These are phyloP conservation scores for Ibycter americanus DNA, from an alignment of 2,797 vertebrate genomes.

Conservation along the genomic window DNA sequence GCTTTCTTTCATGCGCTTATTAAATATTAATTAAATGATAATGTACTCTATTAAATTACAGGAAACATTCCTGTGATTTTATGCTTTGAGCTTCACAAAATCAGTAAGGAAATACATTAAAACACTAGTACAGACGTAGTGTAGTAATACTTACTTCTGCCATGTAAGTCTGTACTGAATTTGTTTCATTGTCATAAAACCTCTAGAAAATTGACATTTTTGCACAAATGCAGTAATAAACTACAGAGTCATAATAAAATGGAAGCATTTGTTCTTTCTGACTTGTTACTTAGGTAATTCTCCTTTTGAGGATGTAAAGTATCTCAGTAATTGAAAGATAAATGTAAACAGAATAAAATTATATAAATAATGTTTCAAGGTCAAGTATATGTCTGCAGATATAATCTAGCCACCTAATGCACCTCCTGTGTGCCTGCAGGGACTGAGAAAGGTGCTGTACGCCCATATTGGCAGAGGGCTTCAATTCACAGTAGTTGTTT, in stretches of 20 bases:
- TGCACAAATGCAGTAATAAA: background rate
- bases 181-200: background rate
- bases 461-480: background rate
- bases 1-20: conserved; percentile 24
- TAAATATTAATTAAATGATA: conserved; percentile 47
- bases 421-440: background rate
- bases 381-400: background rate
- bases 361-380: background rate
- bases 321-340: background rate
- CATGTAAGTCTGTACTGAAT: background rate
- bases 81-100: conserved; percentile 19
- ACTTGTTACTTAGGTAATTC: background rate
- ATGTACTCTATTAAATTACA: conserved; percentile 32
- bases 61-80: conserved; percentile 12
- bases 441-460: background rate
- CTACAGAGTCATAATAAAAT: background rate
- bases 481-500: background rate
- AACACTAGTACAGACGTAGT: background rate
- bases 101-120: conserved; percentile 1
- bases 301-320: background rate
- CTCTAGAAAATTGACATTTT: background rate
- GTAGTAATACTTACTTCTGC: background rate
- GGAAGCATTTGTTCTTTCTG: background rate
- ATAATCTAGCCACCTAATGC: background rate
- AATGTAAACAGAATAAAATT: background rate